Base-by-base conservation (phyloP, 2,113 vertebrate genomes). In the Callipepla californica region DNA sequence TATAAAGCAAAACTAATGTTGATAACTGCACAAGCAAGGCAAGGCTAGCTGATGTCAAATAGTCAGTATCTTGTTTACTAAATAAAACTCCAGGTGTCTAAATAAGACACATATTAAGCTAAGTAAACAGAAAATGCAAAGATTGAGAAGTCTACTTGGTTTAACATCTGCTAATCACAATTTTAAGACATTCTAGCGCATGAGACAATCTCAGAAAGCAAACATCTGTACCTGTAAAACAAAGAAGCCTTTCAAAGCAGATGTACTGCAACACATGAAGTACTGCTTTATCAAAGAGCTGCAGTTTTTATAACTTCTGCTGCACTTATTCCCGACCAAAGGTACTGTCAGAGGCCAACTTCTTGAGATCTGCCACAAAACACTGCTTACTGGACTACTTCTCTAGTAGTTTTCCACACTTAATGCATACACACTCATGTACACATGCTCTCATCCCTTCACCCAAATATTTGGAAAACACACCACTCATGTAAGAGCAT, bases 221-320 rank as follows among this genome's bases (percentile, higher is more conserved):
- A 92, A 97, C 90, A 96, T 97, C 96, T 97, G 95, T 84, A 96
- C 85, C 82, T 87, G 32, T 78, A 93, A 91, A 94, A 97, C 97
- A 98, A 96, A 96, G 93, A 88, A 75, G 76, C 66, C 95, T 97
- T 98, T 97, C 95, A 97, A 95, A 94, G 87, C 85, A 84, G 87
- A 97, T 93, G 94, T 84, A 76, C 90, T 69, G 75, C 61, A 63
- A 28, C 61, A 40, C 11, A 4, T 38, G 18, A 63, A 63, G 61
- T 67, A 67, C 38, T 23, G 47, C 74, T 82, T 40, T 78, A 81
- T 89, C 91, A 96, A 93, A 93, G 80, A 80, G 79, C 57, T 68
- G 22, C 85, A 66, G 79, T 75, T 92, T 89, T 70, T 44, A 40
- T 76, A 58, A 94, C 95, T 90, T 96, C 96, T 92, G 87, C 96